A percentile compares a stretch with the other conserved stretches of the same genome.
phyloP scores from a whole-genome alignment of 2,797 vertebrate species.

The Anas bernieri region DNA sequence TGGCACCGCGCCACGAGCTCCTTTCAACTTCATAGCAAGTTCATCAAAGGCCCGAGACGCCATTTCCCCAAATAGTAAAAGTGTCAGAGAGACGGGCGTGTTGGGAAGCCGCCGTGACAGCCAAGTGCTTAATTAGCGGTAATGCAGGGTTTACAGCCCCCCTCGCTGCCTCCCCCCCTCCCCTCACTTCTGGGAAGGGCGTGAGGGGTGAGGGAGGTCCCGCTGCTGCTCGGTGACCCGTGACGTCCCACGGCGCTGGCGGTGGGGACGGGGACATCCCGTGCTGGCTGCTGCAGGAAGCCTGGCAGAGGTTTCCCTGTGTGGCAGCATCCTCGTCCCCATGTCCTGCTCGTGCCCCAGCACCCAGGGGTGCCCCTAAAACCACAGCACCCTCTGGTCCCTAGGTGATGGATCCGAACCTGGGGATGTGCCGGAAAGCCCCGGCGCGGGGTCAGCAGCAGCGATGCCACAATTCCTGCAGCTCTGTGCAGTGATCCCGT shows the following conservation, averaged over 20 bases:
- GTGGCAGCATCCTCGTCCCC: fast-evolving
- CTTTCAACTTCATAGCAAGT: conserved; percentile 60
- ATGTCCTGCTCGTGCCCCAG: neutral
- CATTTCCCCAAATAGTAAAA: conserved; percentile 75
- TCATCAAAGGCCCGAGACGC: conserved; percentile 64
- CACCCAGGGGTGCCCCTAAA: neutral
- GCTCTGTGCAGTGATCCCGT: neutral
- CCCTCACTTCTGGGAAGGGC: conserved; percentile 42
- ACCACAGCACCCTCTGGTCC: neutral
- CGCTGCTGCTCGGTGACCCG: conserved; percentile 34
- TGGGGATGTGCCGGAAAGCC: neutral
- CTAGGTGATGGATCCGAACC: too few relatives aligned
- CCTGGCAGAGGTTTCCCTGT: neutral
- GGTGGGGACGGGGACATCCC: neutral
- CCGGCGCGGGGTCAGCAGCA: fast-evolving
- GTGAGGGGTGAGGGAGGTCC: conserved; percentile 44
- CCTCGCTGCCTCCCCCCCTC: neutral
- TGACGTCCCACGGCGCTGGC: neutral
- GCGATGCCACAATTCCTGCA: neutral
- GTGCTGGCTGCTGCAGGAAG: neutral
- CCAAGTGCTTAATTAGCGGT: conserved; percentile 66
- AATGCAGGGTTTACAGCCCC: conserved; percentile 49
- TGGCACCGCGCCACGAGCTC: neutral
- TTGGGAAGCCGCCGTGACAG: conserved; percentile 64
- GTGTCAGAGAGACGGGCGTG: conserved; percentile 65